Evolutionary conservation across 1,140 invertebrate species (phyloP), one percentile per base, ranked within the genome.

Genomic region (Aleiodes sp.): DNA sequence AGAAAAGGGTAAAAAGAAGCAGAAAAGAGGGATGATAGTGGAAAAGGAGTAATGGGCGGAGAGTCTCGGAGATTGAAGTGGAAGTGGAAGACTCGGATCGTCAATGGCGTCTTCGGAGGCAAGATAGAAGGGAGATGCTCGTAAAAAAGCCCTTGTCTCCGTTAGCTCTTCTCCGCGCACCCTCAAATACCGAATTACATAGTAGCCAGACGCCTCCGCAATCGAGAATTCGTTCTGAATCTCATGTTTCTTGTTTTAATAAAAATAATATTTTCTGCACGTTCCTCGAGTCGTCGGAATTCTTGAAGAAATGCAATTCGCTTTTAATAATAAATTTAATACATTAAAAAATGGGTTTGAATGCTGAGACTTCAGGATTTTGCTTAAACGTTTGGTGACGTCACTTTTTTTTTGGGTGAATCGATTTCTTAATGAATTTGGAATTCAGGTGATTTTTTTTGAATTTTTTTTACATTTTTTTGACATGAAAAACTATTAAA

Each of bases 121-220:
- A 61, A 41, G 62, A 59, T 52, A 52, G 46, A 14, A 73, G 72
- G 77, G 76, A 82, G 78, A 82, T 79, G 78, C 73, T 76, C 79
- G 79, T 81, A 83, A 82, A 82, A 82, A 65, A 69, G 2, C 21
- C 16, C 16, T 8, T 19, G n/a, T 3, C 46, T 52, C 46, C 31
- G 4, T 52, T 52, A 16, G 19, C 21, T 21, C 12, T 24, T 52
- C 2, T 52, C 46, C 31, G 10, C 2, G 19, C 4, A 24, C 46
- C 73, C 75, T 79, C 74, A 77, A 83, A 84, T 82, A 83, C 78
- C 79, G 77, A 82, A 83, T 83, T 83, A 83, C 71, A 67, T 68
- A 74, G 70, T 65, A 72, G 61, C 64, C 56, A 39, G 64, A 71
- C 56, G 56, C 52, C 59, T 26, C 43, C 19, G 41, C 64, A 31